Evolutionary conservation across 2,797 vertebrate species (phyloP).

Genomic region (Oreortyx pictus): DNA sequence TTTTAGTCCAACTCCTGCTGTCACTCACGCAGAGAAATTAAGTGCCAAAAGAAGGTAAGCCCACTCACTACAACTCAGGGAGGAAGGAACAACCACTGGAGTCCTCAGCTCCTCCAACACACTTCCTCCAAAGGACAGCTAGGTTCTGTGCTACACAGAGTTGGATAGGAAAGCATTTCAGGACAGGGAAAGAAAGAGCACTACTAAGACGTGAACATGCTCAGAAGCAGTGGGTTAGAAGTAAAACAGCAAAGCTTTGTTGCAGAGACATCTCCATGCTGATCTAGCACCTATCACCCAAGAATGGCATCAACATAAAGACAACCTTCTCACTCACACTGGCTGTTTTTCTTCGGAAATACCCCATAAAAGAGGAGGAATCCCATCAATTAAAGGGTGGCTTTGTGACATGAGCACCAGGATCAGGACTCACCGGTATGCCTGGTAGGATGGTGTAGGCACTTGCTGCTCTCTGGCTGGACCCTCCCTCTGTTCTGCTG

Average conservation of each 20-base stretch:
- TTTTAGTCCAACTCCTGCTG: background rate
- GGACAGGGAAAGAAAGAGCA: background rate
- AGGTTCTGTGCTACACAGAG: background rate
- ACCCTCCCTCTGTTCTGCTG: constrained; percentile 75
- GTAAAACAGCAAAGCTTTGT: background rate
- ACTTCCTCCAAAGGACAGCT: background rate
- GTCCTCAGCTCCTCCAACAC: background rate
- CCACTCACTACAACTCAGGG: background rate
- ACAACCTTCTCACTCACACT: background rate
- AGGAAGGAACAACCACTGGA: background rate
- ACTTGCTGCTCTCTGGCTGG: constrained; percentile 86
- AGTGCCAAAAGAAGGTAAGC: background rate
- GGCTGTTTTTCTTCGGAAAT: background rate
- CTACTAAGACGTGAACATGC: background rate
- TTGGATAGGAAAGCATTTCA: background rate
- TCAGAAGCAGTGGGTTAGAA: background rate
- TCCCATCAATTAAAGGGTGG: rapidly evolving
- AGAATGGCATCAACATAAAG: background rate
- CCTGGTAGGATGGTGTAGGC: constrained; percentile 82
- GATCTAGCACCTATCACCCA: background rate
- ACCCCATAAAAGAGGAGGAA: background rate
- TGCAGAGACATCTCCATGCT: background rate
- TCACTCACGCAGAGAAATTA: background rate
- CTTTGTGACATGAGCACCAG: background rate
- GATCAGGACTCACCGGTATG: constrained; percentile 80